A percentile compares a stretch with the other conserved stretches of the same genome.
Evolutionary conservation across 2,113 vertebrate species (phyloP).

Genomic region (Cygnus atratus): DNA sequence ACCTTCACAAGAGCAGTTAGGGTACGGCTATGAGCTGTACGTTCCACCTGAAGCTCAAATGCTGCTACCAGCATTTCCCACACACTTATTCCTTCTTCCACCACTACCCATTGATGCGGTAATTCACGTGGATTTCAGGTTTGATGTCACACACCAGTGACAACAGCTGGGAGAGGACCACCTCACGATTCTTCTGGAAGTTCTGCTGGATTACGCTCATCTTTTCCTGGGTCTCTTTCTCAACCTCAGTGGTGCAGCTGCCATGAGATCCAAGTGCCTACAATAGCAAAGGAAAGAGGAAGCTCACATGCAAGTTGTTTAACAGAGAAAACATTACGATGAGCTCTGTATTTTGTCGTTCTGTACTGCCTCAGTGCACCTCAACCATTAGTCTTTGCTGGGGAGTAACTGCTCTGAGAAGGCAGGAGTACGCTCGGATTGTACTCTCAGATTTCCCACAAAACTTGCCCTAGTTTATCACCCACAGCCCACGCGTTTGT

Average conservation of each 20-base stretch:
- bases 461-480: neutral
- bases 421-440: neutral
- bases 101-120: conserved; percentile 86
- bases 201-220: conserved; percentile 86
- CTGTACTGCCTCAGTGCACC: neutral
- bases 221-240: conserved; percentile 89
- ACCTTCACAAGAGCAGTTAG: conserved; percentile 15
- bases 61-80: neutral
- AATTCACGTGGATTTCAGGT: conserved; percentile 95
- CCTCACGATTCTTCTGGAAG: conserved; percentile 87
- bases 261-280: conserved; percentile 95
- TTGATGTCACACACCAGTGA: conserved; percentile 89
- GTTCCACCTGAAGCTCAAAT: conserved; percentile 7
- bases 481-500: neutral
- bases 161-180: conserved; percentile 87
- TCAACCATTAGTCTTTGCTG: neutral
- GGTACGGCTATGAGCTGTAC: conserved; percentile 33
- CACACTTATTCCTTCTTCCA: neutral
- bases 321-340: neutral
- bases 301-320: neutral
- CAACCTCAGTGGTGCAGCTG: conserved; percentile 92
- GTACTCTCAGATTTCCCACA: neutral
- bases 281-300: neutral
- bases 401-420: neutral
- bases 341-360: neutral